Evolutionary conservation across 2,113 vertebrate genomes (phyloP).

Genomic region (Nyctereutes procyonoides): DNA sequence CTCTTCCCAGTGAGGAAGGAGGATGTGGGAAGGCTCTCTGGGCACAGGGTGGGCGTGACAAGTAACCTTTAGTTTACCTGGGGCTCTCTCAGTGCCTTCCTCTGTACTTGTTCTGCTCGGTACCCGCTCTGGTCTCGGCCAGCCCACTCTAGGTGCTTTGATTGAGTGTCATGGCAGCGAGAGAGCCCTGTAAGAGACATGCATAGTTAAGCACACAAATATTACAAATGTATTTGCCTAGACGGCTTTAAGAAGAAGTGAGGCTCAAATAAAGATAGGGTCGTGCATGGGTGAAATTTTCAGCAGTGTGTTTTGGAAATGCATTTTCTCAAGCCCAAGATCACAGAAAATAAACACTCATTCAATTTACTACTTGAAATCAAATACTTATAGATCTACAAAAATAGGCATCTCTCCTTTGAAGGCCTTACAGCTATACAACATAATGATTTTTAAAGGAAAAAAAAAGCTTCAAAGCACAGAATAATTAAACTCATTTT

Average conservation of each 20-base stretch:
- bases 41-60: conserved; percentile 37
- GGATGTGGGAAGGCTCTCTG: conserved; percentile 50
- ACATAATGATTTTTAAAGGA: conserved; percentile 65
- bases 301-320: conserved; percentile 80
- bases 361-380: conserved; percentile 80
- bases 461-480: conserved; percentile 71
- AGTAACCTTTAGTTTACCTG: conserved; percentile 86
- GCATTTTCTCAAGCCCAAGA: conserved; percentile 81
- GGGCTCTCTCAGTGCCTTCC: conserved; percentile 78
- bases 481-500: conserved; percentile 69
- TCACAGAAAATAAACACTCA: conserved; percentile 81
- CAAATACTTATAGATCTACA: conserved; percentile 80
- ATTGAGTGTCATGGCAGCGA: conserved; percentile 82
- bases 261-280: conserved; percentile 78
- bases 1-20: background rate
- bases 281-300: conserved; percentile 83
- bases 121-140: conserved; percentile 77
- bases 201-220: conserved; percentile 89
- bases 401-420: conserved; percentile 69
- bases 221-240: conserved; percentile 86
- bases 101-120: conserved; percentile 79
- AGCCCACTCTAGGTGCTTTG: conserved; percentile 80
- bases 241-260: conserved; percentile 75
- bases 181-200: conserved; percentile 89
- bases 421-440: conserved; percentile 77